A percentile compares a stretch with the other conserved stretches of the same genome.
phyloP scores from a whole-genome alignment of 2,888 invertebrate genomes.

The Byasa hedistus region DNA sequence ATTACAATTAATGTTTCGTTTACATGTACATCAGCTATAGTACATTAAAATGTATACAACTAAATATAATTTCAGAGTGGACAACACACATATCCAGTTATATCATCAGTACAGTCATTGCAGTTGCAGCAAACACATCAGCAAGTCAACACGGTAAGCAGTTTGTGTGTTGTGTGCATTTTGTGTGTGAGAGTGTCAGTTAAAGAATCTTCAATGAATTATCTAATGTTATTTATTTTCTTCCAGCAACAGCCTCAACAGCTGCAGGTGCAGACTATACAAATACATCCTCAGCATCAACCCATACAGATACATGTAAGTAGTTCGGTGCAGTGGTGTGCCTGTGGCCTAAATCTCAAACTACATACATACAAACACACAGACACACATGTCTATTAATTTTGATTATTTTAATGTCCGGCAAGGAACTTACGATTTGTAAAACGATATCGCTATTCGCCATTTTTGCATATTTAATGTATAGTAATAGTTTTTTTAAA shows the following conservation, averaged over 20 bases:
- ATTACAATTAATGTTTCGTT: too few species aligned
- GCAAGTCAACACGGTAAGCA: slow-evolving; percentile 59
- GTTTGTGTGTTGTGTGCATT: neutral
- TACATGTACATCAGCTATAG: too few species aligned
- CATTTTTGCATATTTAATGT: too few species aligned
- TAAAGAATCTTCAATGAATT: too few species aligned
- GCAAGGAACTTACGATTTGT: too few species aligned
- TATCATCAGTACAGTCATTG: slow-evolving; percentile 71
- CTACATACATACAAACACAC: too few species aligned
- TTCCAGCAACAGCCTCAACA: slow-evolving; percentile 70
- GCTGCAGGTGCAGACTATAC: slow-evolving; percentile 74
- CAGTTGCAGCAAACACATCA: slow-evolving; percentile 72
- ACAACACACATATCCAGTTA: slow-evolving; percentile 68
- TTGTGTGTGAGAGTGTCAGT: too few species aligned
- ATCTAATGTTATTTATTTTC: neutral
- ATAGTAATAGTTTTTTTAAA: too few species aligned
- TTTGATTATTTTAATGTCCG: too few species aligned
- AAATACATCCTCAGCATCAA: slow-evolving; percentile 75
- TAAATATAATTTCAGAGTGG: slow-evolving; percentile 45
- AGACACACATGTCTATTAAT: too few species aligned
- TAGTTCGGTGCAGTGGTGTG: slow-evolving; percentile 29
- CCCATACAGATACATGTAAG: slow-evolving; percentile 77
- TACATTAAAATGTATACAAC: neutral
- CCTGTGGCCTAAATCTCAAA: too few species aligned
- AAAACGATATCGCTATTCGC: too few species aligned